Conservation (phyloP, 2,888 invertebrate species). For the Lumbricus terrestris region DNA sequence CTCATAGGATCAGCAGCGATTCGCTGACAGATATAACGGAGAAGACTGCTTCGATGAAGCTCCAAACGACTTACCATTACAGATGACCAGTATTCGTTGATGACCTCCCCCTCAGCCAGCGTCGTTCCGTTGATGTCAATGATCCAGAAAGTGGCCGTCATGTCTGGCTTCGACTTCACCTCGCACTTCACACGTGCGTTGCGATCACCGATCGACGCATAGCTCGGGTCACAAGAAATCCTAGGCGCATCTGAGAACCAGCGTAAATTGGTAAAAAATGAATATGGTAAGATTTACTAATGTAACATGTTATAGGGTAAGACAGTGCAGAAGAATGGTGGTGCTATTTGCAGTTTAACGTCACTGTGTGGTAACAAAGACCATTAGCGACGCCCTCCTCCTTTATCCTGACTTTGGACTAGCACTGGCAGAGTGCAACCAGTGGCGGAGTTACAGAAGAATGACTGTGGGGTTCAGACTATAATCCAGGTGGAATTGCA, state of each 20-base stretch:
- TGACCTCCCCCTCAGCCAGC: constrained; percentile 4
- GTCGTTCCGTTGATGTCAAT: constrained; percentile 24
- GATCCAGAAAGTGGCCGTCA: constrained; percentile 15
- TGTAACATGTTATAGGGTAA: neutral
- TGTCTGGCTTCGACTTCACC: constrained; percentile 18
- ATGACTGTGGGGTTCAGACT: no score
- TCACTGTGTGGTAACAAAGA: no score
- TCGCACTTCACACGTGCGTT: constrained; percentile 18
- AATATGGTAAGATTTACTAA: neutral
- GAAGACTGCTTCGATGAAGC: neutral
- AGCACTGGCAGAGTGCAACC: no score
- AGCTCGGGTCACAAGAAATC: constrained; percentile 16
- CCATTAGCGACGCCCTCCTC: no score
- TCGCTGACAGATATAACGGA: neutral
- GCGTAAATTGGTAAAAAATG: no score
- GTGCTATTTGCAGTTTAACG: no score
- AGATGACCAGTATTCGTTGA: constrained; percentile 15
- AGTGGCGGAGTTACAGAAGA: no score
- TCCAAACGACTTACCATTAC: constrained; percentile 13
- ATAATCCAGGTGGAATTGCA: no score
- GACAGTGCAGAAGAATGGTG: no score
- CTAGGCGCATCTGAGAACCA: constrained; percentile 17
- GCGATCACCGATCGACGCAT: constrained; percentile 20
- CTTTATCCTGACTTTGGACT: no score
- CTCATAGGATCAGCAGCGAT: neutral